Evolutionary conservation across 2,797 vertebrate genomes (phyloP).

Genomic region (Oceanodroma leucorhoa): DNA sequence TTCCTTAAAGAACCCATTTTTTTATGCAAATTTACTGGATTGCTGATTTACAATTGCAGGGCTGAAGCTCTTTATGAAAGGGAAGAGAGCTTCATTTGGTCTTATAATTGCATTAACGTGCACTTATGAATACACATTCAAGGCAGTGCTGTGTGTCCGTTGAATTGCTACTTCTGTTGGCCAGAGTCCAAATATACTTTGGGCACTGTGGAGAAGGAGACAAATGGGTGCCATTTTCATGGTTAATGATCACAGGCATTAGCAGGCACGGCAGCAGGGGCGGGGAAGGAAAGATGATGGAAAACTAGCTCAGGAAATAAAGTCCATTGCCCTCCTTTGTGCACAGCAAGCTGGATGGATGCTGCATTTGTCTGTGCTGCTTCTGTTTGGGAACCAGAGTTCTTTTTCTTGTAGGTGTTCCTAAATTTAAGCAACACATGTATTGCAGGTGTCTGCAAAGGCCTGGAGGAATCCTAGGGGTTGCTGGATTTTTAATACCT

Average conservation of each 20-base stretch:
- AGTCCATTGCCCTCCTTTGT: background rate
- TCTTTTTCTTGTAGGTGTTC: background rate
- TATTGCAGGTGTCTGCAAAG: slow-evolving; percentile 11
- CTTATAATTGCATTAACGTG: slow-evolving; percentile 34
- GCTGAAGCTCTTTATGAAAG: background rate
- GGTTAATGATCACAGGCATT: background rate
- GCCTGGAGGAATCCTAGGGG: background rate
- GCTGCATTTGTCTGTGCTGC: background rate
- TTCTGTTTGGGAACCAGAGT: background rate
- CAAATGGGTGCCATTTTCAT: slow-evolving; percentile 36
- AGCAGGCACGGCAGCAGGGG: background rate
- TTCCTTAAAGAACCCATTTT: slow-evolving; percentile 15
- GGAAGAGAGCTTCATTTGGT: slow-evolving; percentile 22
- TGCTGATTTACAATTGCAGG: slow-evolving; percentile 24
- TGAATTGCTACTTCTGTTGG: slow-evolving; percentile 11
- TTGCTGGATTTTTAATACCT: background rate
- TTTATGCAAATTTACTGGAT: slow-evolving; percentile 7
- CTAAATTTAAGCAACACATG: background rate
- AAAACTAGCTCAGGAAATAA: background rate
- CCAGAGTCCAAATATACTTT: background rate
- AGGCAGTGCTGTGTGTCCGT: background rate
- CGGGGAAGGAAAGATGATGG: background rate
- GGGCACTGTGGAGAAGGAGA: background rate
- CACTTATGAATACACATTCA: background rate
- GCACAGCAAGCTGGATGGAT: background rate